Conservation (phyloP, 2,888 invertebrate genomes). For the Tridacna crocea region DNA sequence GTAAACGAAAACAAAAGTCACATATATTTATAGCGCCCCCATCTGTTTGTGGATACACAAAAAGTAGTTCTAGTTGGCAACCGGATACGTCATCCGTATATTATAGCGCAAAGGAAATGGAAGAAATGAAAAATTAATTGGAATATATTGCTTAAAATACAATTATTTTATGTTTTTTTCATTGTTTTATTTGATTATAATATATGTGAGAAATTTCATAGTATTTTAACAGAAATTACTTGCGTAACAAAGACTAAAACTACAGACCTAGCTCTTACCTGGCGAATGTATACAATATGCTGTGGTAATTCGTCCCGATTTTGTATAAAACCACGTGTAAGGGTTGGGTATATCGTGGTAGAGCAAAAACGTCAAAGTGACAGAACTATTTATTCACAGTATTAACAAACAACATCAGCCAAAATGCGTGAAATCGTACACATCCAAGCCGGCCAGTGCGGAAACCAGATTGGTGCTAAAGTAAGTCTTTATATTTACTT, state of each 20-base stretch:
- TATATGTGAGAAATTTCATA: not conserved
- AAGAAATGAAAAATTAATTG: not conserved
- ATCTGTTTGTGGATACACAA: slow-evolving; percentile 16
- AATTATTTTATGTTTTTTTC: not conserved
- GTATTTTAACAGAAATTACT: not conserved
- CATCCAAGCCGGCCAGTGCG: slow-evolving; percentile 27
- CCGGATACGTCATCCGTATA: slow-evolving; percentile 8
- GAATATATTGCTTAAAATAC: not conserved
- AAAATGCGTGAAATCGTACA: slow-evolving; percentile 22
- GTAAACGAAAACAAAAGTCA: slow-evolving; percentile 43
- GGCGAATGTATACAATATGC: not conserved
- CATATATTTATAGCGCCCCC: slow-evolving; percentile 31
- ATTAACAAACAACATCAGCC: not conserved
- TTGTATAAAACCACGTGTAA: slow-evolving; percentile 7
- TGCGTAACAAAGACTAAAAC: not conserved
- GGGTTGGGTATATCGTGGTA: slow-evolving; percentile 11
- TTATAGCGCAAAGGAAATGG: not conserved
- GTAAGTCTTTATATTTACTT: slow-evolving; percentile 12
- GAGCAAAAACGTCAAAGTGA: slow-evolving; percentile 10
- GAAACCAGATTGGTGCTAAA: slow-evolving; percentile 23
- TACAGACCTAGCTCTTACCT: not conserved
- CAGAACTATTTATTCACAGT: not conserved
- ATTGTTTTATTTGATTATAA: not conserved
- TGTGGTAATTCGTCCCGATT: not conserved
- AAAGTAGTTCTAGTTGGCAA: slow-evolving; percentile 15